Evolutionary conservation across 2,888 invertebrate species (phyloP), one percentile per base, ranked within the genome.

Genomic region (Noctua fimbriata): DNA sequence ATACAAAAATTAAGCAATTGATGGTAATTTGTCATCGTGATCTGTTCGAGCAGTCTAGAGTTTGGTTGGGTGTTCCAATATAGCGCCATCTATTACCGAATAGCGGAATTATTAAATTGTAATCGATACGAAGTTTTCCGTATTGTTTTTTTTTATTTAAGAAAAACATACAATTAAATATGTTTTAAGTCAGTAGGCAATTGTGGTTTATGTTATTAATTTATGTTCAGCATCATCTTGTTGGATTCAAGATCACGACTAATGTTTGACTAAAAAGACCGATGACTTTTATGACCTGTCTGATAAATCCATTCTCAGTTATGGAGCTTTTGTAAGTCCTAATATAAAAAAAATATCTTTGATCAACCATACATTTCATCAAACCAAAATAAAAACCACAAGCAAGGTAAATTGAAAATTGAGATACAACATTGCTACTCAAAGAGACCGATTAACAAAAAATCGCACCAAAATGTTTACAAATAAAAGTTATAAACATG

Each of bases 41-140:
- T 21, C 6, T 44, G 44, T 60, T 7, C 28, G 18, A 32, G 60
- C 60, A 63, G 6, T 24, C 1, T 60, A 60, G 7, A 3, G 32
- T 32, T 63, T 32, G 28, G 32, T 36, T 4, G 6, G 47, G 18
- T 73, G 1, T 49, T 67, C 9, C 9, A 49, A 60, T 66, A 82
- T 76, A 81, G 79, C 93, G 95, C 94, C 95, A 95, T 94, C 95
- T 95, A 24, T 90, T 86, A 86, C 55, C 71, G 91, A 93, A 91
- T 94, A 94, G 95, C 87, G 6, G 78, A 87, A 91, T 65, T 47
- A 79, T 12, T 58, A 21, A 24, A 52, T 4, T 78, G 65, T 75
- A 80, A 88, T 88, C 86, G 65, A 88, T 79, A 67, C 9, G 2
- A 66, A 55, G 1, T 58, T 58, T 28, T 0, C 16, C 0, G 1